phyloP scores from a whole-genome alignment of 2,797 vertebrate genomes.

The Xiphorhynchus erythropygius region DNA sequence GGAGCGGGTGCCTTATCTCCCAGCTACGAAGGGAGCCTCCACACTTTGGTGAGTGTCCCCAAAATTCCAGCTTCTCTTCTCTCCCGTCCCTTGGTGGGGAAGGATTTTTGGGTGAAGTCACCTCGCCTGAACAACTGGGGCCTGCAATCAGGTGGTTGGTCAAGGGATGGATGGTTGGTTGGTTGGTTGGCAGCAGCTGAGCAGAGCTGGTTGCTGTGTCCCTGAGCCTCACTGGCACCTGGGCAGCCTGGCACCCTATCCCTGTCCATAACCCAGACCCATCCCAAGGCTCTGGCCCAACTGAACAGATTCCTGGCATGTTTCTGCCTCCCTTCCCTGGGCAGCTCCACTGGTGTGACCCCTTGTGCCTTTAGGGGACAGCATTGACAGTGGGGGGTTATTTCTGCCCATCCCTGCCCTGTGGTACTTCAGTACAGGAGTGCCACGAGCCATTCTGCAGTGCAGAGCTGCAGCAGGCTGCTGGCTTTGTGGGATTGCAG shows the following conservation, averaged over 20 bases:
- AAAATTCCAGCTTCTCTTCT: not conserved
- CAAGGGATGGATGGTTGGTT: fast-evolving
- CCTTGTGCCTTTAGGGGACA: not conserved
- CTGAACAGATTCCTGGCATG: not conserved
- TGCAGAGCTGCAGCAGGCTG: not conserved
- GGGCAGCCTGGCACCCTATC: not conserved
- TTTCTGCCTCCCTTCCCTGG: not conserved
- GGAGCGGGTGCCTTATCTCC: conserved; percentile 91
- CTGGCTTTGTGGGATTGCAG: not conserved
- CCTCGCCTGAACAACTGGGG: fast-evolving
- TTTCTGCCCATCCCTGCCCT: not conserved
- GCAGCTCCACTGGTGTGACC: not conserved
- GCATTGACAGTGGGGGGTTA: not conserved
- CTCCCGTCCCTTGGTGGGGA: not conserved
- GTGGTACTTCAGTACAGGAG: fast-evolving
- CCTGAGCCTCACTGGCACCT: not conserved
- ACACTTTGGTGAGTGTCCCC: conserved; percentile 84
- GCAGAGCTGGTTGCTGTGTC: no score
- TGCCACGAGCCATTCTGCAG: not conserved
- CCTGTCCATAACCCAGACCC: not conserved
- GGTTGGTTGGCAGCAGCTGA: not conserved
- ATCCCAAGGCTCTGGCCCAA: not conserved
- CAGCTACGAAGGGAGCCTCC: conserved; percentile 91
- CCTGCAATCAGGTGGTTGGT: not conserved
- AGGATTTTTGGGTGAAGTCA: not conserved